Conservation (phyloP, 1,140 invertebrate genomes). For the Argopecten irradians region DNA sequence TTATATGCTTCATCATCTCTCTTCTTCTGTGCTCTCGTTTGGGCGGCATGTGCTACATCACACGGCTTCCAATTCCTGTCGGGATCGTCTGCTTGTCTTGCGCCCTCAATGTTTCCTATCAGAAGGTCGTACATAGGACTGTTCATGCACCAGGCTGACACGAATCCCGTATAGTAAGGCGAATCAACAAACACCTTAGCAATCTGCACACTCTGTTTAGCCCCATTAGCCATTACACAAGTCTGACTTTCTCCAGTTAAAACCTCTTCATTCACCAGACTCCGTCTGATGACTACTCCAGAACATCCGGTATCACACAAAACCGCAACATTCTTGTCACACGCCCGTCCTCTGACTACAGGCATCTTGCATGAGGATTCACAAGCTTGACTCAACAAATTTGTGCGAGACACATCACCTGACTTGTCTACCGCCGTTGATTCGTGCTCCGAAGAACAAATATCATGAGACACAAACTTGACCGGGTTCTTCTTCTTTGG, state of each 20-base stretch:
- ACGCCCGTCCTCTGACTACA: constrained; percentile 30
- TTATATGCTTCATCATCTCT: neutral
- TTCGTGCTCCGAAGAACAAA: neutral
- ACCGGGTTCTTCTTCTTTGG: neutral
- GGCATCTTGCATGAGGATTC: constrained; percentile 25
- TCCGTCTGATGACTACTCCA: constrained; percentile 36
- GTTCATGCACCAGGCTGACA: constrained; percentile 6
- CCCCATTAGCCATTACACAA: constrained; percentile 49
- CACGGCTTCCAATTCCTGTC: neutral
- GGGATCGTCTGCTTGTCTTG: neutral
- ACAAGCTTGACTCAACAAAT: neutral
- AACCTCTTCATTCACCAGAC: constrained; percentile 28
- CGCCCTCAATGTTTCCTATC: constrained; percentile 29
- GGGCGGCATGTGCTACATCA: neutral
- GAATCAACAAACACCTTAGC: constrained; percentile 42
- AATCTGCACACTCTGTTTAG: neutral
- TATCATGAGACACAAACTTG: neutral
- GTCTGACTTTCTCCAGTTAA: constrained; percentile 32
- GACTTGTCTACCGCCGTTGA: too few relatives aligned
- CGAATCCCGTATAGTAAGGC: constrained; percentile 37
- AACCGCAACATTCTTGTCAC: constrained; percentile 19
- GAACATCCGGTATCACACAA: constrained; percentile 54
- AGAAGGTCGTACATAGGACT: constrained; percentile 32
- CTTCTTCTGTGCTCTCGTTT: neutral
- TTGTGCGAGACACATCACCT: neutral